phyloP scores from a whole-genome alignment of 2,113 vertebrate genomes.

The Hemichromis elongatus region DNA sequence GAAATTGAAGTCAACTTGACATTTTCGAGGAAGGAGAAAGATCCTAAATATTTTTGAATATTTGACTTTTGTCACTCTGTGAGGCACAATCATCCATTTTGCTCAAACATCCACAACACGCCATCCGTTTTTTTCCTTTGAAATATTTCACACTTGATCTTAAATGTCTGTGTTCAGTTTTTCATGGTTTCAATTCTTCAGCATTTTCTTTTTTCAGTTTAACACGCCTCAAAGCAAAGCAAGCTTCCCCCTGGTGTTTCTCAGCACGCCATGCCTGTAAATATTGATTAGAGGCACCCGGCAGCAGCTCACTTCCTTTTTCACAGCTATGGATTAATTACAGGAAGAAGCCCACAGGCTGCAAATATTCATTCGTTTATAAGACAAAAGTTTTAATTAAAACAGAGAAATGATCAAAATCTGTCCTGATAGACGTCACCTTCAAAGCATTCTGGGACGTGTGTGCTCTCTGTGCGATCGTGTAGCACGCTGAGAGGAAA shows the following conservation, averaged over 20 bases:
- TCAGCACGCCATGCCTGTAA: background rate
- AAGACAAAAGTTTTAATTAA: background rate
- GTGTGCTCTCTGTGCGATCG: background rate
- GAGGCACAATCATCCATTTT: background rate
- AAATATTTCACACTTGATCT: background rate
- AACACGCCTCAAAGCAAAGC: background rate
- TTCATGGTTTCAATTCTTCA: background rate
- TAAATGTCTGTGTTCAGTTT: background rate
- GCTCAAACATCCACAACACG: background rate
- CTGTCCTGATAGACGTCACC: background rate
- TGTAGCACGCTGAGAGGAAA: background rate
- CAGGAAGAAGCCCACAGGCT: background rate
- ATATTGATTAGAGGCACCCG: background rate
- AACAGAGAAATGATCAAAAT: background rate
- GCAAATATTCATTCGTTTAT: background rate
- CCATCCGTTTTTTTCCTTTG: background rate
- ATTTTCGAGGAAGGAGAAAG: background rate
- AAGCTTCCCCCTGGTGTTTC: background rate
- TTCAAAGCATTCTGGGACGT: background rate
- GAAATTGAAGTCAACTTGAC: background rate
- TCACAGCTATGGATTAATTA: background rate
- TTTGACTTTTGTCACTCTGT: background rate
- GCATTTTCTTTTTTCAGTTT: background rate
- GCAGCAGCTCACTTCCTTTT: background rate
- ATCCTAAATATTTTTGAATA: background rate